Evolutionary conservation across 1,140 invertebrate species (phyloP).

Genomic region (Leguminivora glycinivorella): DNA sequence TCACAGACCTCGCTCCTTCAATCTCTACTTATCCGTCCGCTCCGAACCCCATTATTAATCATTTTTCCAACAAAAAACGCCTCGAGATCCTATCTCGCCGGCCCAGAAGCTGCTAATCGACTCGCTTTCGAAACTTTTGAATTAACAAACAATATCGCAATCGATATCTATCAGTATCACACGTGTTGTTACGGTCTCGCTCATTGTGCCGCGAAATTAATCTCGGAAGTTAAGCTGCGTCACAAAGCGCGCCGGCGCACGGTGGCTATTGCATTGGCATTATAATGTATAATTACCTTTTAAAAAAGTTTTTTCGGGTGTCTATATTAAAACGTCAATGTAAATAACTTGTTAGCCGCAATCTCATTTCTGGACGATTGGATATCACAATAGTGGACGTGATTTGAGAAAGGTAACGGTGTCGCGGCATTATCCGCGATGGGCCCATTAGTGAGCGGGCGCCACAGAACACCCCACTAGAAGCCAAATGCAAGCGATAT

Average conservation of each 20-base stretch:
- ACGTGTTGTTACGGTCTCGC: slow-evolving; percentile 67
- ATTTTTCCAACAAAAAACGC: slow-evolving; percentile 65
- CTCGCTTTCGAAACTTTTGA: slow-evolving; percentile 59
- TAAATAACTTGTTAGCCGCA: slow-evolving; percentile 79
- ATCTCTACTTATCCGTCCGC: slow-evolving; percentile 75
- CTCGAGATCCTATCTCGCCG: slow-evolving; percentile 59
- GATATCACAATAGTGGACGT: slow-evolving; percentile 79
- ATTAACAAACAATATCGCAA: slow-evolving; percentile 73
- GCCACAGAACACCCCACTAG: too few relatives aligned
- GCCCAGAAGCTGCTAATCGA: slow-evolving; percentile 45
- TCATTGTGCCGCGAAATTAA: slow-evolving; percentile 76
- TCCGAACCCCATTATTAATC: slow-evolving; percentile 70
- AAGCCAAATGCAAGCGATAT: too few relatives aligned
- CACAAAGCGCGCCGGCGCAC: slow-evolving; percentile 73
- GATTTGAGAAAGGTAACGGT: slow-evolving; percentile 77
- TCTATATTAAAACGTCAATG: slow-evolving; percentile 79
- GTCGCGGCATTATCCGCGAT: slow-evolving; percentile 73
- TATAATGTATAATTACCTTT: slow-evolving; percentile 79
- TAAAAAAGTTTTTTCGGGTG: slow-evolving; percentile 75
- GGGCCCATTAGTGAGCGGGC: slow-evolving; percentile 61
- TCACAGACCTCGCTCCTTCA: slow-evolving; percentile 74
- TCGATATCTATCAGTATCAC: slow-evolving; percentile 58
- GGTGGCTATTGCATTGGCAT: slow-evolving; percentile 71
- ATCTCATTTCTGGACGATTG: slow-evolving; percentile 78
- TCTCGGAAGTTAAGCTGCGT: slow-evolving; percentile 71